Percentiles rank a stretch among this genome's conserved stretches.
Evolutionary conservation across 2,797 vertebrate species (phyloP).

Genomic region (Tangara arthus): DNA sequence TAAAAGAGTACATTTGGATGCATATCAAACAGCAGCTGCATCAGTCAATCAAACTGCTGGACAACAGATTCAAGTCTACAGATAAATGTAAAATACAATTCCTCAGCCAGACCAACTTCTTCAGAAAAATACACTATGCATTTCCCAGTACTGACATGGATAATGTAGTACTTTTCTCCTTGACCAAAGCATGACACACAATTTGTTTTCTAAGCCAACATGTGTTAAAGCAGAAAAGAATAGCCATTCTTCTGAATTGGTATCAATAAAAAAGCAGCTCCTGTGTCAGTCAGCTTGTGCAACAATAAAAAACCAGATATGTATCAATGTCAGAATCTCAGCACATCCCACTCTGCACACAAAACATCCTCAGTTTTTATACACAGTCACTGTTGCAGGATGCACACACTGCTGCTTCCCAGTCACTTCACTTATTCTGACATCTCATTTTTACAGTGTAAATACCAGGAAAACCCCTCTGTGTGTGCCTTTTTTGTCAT

Average conservation of each 20-base stretch:
- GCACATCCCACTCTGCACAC: background rate
- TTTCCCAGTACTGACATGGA: background rate
- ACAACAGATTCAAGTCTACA: background rate
- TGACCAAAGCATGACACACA: background rate
- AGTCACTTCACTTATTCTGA: background rate
- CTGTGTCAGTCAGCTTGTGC: background rate
- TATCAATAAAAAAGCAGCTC: background rate
- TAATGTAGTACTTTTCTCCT: background rate
- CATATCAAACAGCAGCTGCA: background rate
- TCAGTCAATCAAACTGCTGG: constrained; percentile 4
- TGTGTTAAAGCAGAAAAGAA: background rate
- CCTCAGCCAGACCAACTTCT: background rate
- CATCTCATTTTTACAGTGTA: background rate
- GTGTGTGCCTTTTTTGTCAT: background rate
- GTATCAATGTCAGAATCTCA: background rate
- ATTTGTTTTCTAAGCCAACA: background rate
- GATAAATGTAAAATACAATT: constrained; percentile 2
- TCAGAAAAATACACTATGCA: background rate
- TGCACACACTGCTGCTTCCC: background rate
- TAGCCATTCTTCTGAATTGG: background rate
- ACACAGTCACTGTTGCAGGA: background rate
- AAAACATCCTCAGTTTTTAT: background rate
- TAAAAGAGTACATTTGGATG: background rate
- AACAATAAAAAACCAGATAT: background rate
- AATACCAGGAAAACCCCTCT: background rate